A percentile compares a stretch with the other conserved stretches of the same genome.
These are phyloP conservation scores for Equus przewalskii DNA, from an alignment of 2,113 vertebrate species.

Conservation along the genomic window DNA sequence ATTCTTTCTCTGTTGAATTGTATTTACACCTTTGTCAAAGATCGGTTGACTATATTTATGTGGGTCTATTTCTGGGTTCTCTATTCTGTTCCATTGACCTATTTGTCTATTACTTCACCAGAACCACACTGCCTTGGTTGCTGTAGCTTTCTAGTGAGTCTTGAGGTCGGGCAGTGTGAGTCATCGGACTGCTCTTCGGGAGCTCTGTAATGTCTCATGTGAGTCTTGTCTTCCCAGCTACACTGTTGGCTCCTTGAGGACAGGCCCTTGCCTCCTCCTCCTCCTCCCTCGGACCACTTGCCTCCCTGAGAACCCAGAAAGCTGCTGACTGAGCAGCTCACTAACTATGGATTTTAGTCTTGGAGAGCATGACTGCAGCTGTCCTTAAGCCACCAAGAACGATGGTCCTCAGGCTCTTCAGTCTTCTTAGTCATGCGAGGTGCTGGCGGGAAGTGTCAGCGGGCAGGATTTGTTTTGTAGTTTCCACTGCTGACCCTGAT, in stretches of 20 bases:
- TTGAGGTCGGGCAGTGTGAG: neutral
- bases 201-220: neutral
- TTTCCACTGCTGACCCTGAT: neutral
- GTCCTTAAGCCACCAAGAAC: neutral
- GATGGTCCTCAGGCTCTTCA: neutral
- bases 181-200: neutral
- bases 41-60: neutral
- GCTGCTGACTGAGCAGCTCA: neutral
- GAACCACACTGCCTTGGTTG: too few relatives aligned
- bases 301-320: neutral
- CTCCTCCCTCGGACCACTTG: rapidly evolving
- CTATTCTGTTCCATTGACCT: too few relatives aligned
- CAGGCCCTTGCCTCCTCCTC: neutral
- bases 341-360: rapidly evolving
- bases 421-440: too few relatives aligned
- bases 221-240: neutral
- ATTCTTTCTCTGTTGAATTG: neutral
- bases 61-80: neutral
- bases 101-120: neutral
- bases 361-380: neutral
- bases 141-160: neutral
- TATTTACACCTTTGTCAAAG: neutral
- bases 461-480: neutral
- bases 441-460: too few relatives aligned
- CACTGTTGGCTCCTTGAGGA: neutral